Conservation (phyloP, 2,797 vertebrate genomes). For the Spinus olivaceus region DNA sequence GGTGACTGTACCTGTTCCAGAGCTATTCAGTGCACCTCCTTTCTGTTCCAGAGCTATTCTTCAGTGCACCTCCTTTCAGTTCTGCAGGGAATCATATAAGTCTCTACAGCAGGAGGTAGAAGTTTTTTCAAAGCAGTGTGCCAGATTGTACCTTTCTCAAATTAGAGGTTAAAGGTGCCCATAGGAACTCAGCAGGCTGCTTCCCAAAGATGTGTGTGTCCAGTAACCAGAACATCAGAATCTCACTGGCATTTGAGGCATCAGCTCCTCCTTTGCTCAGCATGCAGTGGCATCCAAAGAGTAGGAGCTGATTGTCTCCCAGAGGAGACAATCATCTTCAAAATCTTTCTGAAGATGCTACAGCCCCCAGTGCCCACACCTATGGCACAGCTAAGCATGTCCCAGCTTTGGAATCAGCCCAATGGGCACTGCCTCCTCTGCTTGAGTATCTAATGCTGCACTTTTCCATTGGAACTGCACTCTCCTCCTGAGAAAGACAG, state of each 20-base stretch:
- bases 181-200: not conserved
- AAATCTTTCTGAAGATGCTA: not conserved
- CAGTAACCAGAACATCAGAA: not conserved
- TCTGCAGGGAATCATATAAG: not conserved
- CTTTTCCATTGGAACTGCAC: not conserved
- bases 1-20: not conserved
- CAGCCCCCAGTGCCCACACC: not conserved
- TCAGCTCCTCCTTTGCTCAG: not conserved
- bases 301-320: not conserved
- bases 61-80: not conserved
- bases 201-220: not conserved
- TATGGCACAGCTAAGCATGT: not conserved
- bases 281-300: not conserved
- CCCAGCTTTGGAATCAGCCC: not conserved
- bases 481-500: not conserved
- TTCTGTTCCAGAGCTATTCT: not conserved
- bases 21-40: not conserved
- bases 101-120: not conserved
- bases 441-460: not conserved
- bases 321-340: not conserved
- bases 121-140: not conserved
- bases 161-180: not conserved
- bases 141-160: not conserved
- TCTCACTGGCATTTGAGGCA: not conserved
- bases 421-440: not conserved